Evolutionary conservation across 2,888 invertebrate genomes (phyloP).

Genomic region (Napeogenes inachia): DNA sequence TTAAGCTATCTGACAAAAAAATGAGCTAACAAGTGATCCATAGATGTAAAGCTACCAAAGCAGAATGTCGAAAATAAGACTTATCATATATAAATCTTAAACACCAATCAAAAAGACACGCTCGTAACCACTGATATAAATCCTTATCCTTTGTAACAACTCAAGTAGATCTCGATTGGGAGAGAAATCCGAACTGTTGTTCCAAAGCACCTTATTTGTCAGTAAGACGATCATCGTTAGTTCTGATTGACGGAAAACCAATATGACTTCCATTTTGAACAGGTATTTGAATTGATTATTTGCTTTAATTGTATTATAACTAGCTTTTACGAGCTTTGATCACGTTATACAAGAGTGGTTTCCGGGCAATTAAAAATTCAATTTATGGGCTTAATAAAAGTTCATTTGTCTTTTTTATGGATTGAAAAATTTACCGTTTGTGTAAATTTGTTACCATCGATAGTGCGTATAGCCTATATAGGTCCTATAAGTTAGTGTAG

Average conservation of each 20-base stretch:
- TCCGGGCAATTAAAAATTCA: not conserved
- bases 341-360: not conserved
- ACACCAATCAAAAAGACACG: no score
- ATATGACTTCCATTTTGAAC: conserved; percentile 15
- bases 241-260: not conserved
- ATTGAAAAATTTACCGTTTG: no score
- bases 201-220: conserved; percentile 10
- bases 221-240: conserved; percentile 10
- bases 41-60: no score
- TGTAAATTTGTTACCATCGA: no score
- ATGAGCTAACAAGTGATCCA: no score
- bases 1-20: no score
- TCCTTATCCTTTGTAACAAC: conserved; percentile 6
- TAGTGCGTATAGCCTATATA: no score
- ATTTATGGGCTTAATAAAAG: not conserved
- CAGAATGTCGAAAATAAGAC: no score
- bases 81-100: not conserved
- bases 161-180: not conserved
- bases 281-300: conserved; percentile 7
- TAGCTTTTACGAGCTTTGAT: no score
- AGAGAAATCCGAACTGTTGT: conserved; percentile 9
- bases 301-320: no score
- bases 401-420: not conserved
- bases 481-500: no score
- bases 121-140: no score